A percentile compares a stretch with the other conserved stretches of the same genome.
Evolutionary conservation across 2,797 vertebrate species (phyloP).

Genomic region (Rhinoraja longicauda): DNA sequence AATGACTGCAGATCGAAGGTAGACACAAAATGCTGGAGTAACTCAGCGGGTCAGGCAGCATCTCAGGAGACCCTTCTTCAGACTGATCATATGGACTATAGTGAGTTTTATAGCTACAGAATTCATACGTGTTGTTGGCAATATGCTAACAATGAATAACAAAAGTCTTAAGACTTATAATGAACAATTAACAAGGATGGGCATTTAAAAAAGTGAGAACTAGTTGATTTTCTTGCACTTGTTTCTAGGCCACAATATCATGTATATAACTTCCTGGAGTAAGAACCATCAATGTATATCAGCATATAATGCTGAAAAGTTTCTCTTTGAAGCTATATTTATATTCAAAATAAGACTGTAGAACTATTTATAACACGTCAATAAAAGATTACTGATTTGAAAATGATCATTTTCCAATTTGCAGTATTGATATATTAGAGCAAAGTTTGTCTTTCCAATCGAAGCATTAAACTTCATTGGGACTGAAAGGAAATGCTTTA

Average conservation of each 20-base stretch:
- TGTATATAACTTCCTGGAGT: background rate
- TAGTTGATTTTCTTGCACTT: background rate
- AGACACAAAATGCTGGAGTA: too few species aligned
- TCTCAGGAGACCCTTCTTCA: too few species aligned
- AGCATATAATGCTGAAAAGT: background rate
- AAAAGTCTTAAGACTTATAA: background rate
- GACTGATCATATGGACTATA: too few species aligned
- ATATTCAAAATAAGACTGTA: background rate
- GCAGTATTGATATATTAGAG: background rate
- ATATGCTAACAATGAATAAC: background rate
- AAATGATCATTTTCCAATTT: background rate
- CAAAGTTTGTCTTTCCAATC: background rate
- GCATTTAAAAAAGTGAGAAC: background rate
- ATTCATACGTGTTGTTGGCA: background rate
- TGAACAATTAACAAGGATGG: background rate
- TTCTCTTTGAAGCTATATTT: background rate
- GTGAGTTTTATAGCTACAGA: too few species aligned
- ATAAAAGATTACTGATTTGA: background rate
- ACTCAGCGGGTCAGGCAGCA: too few species aligned
- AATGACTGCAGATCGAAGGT: too few species aligned
- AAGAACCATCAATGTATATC: background rate
- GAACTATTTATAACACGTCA: background rate
- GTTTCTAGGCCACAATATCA: background rate
- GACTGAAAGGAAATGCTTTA: background rate
- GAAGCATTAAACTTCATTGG: background rate